phyloP scores from a whole-genome alignment of 2,797 vertebrate species.

The Phylloscopus collybita region DNA sequence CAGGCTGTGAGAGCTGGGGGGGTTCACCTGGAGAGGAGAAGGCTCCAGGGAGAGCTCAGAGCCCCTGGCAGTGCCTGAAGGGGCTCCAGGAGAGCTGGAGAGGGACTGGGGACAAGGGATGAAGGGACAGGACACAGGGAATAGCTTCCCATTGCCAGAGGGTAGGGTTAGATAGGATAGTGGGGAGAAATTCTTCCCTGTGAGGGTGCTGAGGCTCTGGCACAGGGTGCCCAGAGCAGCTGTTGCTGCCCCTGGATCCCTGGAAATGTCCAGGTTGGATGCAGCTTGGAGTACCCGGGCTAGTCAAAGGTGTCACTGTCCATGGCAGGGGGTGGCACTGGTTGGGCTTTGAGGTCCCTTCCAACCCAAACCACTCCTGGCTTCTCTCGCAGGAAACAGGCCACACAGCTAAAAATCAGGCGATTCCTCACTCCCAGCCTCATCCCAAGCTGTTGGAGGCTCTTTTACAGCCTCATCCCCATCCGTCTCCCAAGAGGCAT shows the following conservation, averaged over 20 bases:
- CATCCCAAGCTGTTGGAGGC: not conserved
- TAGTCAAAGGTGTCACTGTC: not conserved
- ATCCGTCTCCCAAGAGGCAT: not conserved
- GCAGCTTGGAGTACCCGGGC: fast-evolving
- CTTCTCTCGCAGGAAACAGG: not conserved
- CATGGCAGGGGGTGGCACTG: not conserved
- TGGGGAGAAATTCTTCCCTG: fast-evolving
- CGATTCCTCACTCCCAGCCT: not conserved
- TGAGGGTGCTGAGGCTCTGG: not conserved
- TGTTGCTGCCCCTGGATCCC: not conserved
- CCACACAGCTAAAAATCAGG: not conserved
- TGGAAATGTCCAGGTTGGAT: fast-evolving
- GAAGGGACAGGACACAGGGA: not conserved
- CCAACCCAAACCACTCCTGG: not conserved
- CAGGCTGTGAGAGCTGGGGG: not conserved
- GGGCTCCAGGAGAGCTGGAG: not conserved
- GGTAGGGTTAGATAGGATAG: fast-evolving
- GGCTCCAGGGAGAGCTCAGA: not conserved
- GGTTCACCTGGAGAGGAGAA: not conserved
- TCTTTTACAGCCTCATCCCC: not conserved
- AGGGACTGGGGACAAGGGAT: not conserved
- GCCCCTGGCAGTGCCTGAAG: fast-evolving
- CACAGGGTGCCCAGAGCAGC: not conserved
- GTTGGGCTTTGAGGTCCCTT: not conserved
- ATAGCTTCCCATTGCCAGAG: not conserved